Conservation (phyloP, 2,888 invertebrate genomes). For the Biston betularia region DNA sequence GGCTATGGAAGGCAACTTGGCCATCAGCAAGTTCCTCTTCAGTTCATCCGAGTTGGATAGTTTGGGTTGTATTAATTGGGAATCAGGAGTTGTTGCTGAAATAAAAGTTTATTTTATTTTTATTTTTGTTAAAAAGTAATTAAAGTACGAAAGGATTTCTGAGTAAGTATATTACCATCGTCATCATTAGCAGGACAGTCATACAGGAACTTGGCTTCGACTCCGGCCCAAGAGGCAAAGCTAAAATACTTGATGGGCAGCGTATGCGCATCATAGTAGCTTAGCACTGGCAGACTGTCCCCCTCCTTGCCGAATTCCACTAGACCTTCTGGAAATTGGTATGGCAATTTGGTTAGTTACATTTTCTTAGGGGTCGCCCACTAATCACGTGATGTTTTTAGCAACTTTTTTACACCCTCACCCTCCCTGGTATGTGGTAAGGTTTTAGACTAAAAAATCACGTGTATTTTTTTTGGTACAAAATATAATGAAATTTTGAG, state of each 20-base stretch:
- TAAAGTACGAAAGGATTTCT: not conserved
- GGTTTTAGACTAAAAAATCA: too few relatives aligned
- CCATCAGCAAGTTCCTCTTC: constrained; percentile 77
- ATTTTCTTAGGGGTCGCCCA: not conserved
- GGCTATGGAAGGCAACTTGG: constrained; percentile 72
- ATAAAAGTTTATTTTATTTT: not conserved
- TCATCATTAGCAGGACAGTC: constrained; percentile 84
- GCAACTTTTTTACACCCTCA: too few relatives aligned
- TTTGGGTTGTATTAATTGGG: constrained; percentile 69
- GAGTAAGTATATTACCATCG: constrained; percentile 52
- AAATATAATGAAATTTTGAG: too few relatives aligned
- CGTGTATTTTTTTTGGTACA: too few relatives aligned
- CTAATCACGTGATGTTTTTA: too few relatives aligned
- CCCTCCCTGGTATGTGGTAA: too few relatives aligned
- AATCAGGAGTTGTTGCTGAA: constrained; percentile 58
- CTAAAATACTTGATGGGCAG: constrained; percentile 88
- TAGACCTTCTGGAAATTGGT: constrained; percentile 82
- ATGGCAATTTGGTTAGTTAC: too few relatives aligned
- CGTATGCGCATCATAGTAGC: constrained; percentile 86
- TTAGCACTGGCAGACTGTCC: constrained; percentile 85
- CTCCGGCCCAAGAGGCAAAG: constrained; percentile 89
- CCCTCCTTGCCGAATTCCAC: constrained; percentile 88
- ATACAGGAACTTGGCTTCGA: constrained; percentile 89
- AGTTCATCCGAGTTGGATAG: constrained; percentile 83
- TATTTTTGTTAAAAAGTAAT: not conserved